phyloP scores from a whole-genome alignment of 2,888 invertebrate genomes.

The Epirrhoe alternata region DNA sequence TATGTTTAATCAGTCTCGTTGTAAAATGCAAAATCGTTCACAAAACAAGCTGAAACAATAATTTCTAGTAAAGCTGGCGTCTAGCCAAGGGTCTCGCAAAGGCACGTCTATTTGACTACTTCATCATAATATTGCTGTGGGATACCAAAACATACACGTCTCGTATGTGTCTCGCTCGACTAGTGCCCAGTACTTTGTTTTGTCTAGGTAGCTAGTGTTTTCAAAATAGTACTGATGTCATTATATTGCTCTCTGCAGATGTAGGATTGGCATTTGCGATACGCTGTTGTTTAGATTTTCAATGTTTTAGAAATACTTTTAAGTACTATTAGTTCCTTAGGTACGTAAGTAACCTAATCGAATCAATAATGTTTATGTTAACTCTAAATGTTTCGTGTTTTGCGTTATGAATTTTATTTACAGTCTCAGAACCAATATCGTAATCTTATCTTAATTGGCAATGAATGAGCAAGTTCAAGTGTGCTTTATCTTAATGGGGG shows the following conservation, averaged over 20 bases:
- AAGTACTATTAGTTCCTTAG: neutral
- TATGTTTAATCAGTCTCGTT: neutral
- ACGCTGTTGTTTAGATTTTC: conserved; percentile 1
- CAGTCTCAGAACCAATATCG: conserved; percentile 20
- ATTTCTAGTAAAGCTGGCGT: conserved; percentile 56
- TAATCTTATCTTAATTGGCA: conserved; percentile 26
- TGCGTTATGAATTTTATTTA: conserved; percentile 9
- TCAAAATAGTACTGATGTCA: conserved; percentile 35
- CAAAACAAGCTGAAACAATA: conserved; percentile 42
- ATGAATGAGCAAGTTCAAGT: conserved; percentile 27
- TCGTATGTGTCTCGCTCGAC: conserved; percentile 60
- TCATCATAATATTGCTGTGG: conserved; percentile 55
- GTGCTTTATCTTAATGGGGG: conserved; percentile 23
- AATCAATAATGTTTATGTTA: neutral
- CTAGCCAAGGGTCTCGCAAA: conserved; percentile 55
- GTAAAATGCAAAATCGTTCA: conserved; percentile 19
- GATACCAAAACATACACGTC: conserved; percentile 56
- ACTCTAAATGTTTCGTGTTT: neutral
- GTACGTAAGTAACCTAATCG: neutral
- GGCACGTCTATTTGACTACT: conserved; percentile 45
- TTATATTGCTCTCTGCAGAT: conserved; percentile 14
- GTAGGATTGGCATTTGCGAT: neutral
- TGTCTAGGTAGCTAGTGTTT: conserved; percentile 33
- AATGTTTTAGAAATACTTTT: neutral
- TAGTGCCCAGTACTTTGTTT: conserved; percentile 29